Conservation (phyloP, 2,888 invertebrate genomes). For the Luperina testacea region DNA sequence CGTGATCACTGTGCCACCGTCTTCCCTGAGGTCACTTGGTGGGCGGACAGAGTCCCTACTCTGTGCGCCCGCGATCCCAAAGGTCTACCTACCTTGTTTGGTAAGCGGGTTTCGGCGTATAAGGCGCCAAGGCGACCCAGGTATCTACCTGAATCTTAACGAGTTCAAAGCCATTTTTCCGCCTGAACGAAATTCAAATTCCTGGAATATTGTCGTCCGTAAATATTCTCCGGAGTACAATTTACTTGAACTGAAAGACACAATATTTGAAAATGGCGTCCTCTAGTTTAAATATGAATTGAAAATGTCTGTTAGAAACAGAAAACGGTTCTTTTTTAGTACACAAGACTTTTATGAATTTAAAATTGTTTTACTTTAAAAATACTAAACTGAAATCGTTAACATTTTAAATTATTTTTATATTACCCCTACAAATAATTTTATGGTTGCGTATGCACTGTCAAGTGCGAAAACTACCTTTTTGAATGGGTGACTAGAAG, state of each 20-base stretch:
- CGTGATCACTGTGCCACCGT: too few species aligned
- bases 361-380: background rate
- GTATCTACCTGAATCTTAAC: background rate
- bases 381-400: background rate
- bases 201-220: constrained; percentile 2
- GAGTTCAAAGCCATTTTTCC: background rate
- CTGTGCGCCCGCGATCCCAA: too few species aligned
- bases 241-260: constrained; percentile 19
- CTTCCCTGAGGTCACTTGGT: too few species aligned
- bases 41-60: too few species aligned
- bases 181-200: constrained; percentile 10
- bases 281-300: constrained; percentile 9
- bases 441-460: too few species aligned
- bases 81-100: too few species aligned
- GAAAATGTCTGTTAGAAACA: background rate
- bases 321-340: background rate
- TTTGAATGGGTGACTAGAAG: too few species aligned
- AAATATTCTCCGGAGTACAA: constrained; percentile 34
- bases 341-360: background rate
- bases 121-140: too few species aligned
- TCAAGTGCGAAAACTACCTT: too few species aligned
- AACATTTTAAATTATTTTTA: background rate
- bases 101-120: too few species aligned
- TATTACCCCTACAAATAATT: too few species aligned
- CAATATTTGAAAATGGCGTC: constrained; percentile 14